Conservation (phyloP, 2,113 vertebrate species). For the Nothoprocta perdicaria region DNA sequence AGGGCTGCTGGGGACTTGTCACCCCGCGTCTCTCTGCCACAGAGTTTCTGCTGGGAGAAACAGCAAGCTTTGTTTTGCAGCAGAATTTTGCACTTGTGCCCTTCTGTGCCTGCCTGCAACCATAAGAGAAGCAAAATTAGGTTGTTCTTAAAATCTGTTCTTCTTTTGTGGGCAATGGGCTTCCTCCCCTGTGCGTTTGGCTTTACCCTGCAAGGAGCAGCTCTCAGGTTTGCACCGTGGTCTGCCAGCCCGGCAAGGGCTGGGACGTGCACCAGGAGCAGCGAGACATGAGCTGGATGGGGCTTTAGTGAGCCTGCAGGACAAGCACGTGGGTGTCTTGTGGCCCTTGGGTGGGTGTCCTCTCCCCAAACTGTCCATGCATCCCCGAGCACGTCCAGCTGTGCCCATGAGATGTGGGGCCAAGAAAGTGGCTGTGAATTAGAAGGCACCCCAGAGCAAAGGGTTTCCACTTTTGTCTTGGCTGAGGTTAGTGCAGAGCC, state of each 20-base stretch:
- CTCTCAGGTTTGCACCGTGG: background rate
- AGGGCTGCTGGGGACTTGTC: background rate
- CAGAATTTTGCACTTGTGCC: too few species aligned
- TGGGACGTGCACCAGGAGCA: background rate
- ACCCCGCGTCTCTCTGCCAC: background rate
- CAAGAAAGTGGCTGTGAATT: background rate
- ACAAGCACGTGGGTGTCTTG: accelerated
- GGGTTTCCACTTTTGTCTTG: background rate
- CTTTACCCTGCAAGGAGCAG: background rate
- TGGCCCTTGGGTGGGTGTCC: accelerated
- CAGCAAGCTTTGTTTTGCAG: background rate
- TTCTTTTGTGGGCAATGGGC: background rate
- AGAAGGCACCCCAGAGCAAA: background rate
- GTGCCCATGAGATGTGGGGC: accelerated
- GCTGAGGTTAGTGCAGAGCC: background rate
- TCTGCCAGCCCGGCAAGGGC: background rate
- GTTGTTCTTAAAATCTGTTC: background rate
- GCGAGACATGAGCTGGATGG: background rate
- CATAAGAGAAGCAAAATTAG: background rate
- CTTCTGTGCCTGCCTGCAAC: background rate
- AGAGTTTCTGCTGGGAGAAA: background rate
- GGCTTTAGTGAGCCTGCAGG: background rate
- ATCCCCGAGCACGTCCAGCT: accelerated
- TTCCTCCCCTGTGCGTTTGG: background rate
- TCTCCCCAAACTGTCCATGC: background rate